A percentile compares a stretch with the other conserved stretches of the same genome.
Conservation (phyloP, 92 coral and sea anemone genomes). For the Bergia sp. region DNA sequence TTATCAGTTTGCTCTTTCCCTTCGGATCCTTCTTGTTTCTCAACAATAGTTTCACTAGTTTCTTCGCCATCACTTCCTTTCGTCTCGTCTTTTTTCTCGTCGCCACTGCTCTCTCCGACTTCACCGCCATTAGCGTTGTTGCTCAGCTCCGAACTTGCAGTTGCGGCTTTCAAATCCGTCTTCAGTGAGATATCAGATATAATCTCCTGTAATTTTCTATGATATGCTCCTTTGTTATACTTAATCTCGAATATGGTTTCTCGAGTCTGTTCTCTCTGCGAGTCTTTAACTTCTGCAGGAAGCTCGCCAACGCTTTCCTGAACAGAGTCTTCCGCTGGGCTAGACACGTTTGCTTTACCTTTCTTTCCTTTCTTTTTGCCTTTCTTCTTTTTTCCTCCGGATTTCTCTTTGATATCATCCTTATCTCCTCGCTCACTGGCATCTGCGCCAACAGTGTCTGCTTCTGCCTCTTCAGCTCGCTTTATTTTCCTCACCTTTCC, state of each 20-base stretch:
- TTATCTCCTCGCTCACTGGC: background rate
- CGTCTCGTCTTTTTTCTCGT: constrained; percentile 38
- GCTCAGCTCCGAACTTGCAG: background rate
- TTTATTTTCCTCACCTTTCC: background rate
- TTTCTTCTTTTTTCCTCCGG: constrained; percentile 23
- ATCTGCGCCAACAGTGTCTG: background rate
- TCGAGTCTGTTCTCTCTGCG: background rate
- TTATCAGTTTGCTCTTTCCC: constrained; percentile 4
- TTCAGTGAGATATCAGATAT: background rate
- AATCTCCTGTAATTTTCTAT: background rate
- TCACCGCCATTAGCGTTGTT: background rate
- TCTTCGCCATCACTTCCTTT: constrained; percentile 34
- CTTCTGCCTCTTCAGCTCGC: background rate
- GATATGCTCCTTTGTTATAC: constrained; percentile 18
- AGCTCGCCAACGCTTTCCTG: background rate
- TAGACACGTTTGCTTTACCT: background rate
- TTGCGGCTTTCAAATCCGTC: constrained; percentile 3
- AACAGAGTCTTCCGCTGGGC: background rate
- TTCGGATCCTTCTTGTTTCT: background rate
- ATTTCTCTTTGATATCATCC: background rate
- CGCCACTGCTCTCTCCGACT: constrained; percentile 7
- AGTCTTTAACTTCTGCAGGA: constrained; percentile 15
- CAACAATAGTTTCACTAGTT: background rate
- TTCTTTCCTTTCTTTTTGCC: background rate
- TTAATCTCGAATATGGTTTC: constrained; percentile 29